Evolutionary conservation across 2,888 invertebrate species (phyloP).

Genomic region (Xylota sylvarum): DNA sequence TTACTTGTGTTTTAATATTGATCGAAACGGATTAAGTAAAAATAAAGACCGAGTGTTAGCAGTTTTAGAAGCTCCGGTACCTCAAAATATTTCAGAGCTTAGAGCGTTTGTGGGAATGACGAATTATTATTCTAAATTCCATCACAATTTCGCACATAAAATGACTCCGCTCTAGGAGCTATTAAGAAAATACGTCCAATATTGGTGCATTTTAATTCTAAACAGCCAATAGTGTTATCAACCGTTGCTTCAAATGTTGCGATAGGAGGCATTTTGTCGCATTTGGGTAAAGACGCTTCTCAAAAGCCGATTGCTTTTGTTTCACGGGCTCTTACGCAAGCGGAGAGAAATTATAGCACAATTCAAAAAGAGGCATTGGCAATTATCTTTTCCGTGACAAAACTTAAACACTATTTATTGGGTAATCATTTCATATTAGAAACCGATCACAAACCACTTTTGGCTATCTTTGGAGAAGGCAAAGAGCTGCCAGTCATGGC

Average conservation of each 20-base stretch:
- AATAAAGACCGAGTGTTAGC: conserved; percentile 76
- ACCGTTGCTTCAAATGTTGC: conserved; percentile 32
- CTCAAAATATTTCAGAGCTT: no score
- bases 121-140: conserved; percentile 32
- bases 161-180: conserved; percentile 25
- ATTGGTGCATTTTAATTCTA: conserved; percentile 47
- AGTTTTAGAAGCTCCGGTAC: conserved; percentile 73
- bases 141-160: conserved; percentile 14
- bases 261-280: neutral
- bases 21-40: conserved; percentile 78
- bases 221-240: conserved; percentile 41
- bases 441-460: conserved; percentile 20
- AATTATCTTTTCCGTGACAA: conserved; percentile 15
- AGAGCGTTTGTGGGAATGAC: conserved; percentile 32
- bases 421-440: neutral
- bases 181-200: conserved; percentile 19
- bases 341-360: conserved; percentile 17
- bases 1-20: conserved; percentile 71
- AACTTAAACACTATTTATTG: conserved; percentile 20
- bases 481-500: no score
- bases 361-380: conserved; percentile 28
- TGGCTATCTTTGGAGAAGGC: neutral
- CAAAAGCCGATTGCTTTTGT: conserved; percentile 16
- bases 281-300: neutral
- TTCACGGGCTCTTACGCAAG: neutral